Percentiles rank a stretch among this genome's conserved stretches.
Evolutionary conservation across 1,140 invertebrate species (phyloP).

Genomic region (Colletes gigas): DNA sequence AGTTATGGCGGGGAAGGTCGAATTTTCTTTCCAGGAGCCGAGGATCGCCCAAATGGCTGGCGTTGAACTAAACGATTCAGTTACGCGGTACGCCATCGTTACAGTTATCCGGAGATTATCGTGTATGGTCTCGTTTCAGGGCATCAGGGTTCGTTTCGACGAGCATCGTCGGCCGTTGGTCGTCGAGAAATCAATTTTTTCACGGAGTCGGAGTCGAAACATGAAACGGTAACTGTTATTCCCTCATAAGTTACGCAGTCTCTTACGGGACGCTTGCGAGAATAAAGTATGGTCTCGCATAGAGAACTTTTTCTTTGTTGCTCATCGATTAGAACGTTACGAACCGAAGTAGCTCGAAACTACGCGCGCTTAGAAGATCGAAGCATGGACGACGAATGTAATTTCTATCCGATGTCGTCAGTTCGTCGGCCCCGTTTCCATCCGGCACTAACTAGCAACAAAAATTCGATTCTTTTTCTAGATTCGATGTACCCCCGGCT

Average conservation of each 20-base stretch:
- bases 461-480: conserved; percentile 63
- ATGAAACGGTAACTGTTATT: no score
- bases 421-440: not conserved
- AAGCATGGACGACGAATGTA: conserved; percentile 56
- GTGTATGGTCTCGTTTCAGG: not conserved
- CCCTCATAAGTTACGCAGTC: no score
- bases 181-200: not conserved
- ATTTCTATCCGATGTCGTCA: conserved; percentile 49
- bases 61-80: no score
- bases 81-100: no score
- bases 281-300: not conserved
- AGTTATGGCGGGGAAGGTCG: no score
- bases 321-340: conserved; percentile 1
- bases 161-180: not conserved
- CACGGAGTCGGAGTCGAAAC: no score
- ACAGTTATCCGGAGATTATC: not conserved
- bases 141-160: not conserved
- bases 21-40: not conserved
- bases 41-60: not conserved
- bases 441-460: conserved; percentile 34
- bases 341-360: conserved; percentile 1
- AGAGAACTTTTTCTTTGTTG: not conserved
- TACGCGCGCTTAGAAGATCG: conserved; percentile 33
- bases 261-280: not conserved
- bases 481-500: conserved; percentile 58